A percentile compares a stretch with the other conserved stretches of the same genome.
Evolutionary conservation across 1,140 invertebrate species (phyloP).

Genomic region (Rhyacophila brunnea): DNA sequence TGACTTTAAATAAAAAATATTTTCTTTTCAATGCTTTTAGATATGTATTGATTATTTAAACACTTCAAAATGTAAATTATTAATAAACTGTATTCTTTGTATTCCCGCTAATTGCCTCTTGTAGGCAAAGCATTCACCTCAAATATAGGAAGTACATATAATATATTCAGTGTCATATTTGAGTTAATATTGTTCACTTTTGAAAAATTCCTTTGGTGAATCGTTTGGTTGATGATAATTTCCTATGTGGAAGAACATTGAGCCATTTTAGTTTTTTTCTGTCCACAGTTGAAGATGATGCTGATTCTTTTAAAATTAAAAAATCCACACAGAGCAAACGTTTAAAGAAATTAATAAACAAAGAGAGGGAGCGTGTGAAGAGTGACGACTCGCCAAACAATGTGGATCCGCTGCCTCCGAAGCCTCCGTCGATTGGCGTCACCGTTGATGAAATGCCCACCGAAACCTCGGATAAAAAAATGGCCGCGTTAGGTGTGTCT

Average conservation of each 20-base stretch:
- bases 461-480: neutral
- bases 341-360: constrained; percentile 84
- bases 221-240: too few species aligned
- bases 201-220: too few species aligned
- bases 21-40: too few species aligned
- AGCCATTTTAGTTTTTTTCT: constrained; percentile 7
- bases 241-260: neutral
- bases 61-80: too few species aligned
- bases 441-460: neutral
- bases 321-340: constrained; percentile 92
- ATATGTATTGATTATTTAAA: too few species aligned
- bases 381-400: constrained; percentile 63
- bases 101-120: too few species aligned
- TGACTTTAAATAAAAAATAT: too few species aligned
- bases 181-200: too few species aligned
- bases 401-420: neutral
- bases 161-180: too few species aligned
- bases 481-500: constrained; percentile 35
- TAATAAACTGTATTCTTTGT: too few species aligned
- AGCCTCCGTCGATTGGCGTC: neutral
- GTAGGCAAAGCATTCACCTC: too few species aligned
- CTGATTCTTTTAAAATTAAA: constrained; percentile 90
- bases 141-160: too few species aligned
- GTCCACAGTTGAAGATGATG: constrained; percentile 69
- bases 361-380: constrained; percentile 52